phyloP scores from a whole-genome alignment of 30 jellyfish, hydroid and myxozoan species.

The Aurelia coerulea region DNA sequence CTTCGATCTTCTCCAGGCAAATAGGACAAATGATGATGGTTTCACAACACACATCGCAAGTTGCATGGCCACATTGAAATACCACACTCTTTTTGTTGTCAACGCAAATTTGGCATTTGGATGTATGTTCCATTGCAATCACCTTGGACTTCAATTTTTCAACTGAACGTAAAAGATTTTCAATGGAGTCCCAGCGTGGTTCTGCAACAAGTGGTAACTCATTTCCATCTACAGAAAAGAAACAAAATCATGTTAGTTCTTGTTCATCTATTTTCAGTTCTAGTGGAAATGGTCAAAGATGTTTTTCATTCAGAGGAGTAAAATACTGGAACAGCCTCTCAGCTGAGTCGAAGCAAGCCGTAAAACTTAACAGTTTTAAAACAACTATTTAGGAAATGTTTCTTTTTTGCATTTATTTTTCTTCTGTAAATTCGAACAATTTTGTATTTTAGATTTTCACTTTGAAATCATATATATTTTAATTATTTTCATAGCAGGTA shows the following conservation, averaged over 20 bases:
- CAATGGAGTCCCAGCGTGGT: neutral
- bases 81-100: conserved; percentile 45
- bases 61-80: conserved; percentile 75
- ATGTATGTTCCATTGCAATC: conserved; percentile 6
- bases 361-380: too few relatives aligned
- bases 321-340: too few relatives aligned
- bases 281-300: too few relatives aligned
- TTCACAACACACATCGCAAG: conserved; percentile 75
- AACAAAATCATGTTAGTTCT: neutral
- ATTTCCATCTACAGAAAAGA: neutral
- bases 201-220: neutral
- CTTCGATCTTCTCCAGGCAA: conserved; percentile 62
- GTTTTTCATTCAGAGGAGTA: too few relatives aligned
- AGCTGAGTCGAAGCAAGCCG: too few relatives aligned
- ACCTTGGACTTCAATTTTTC: conserved; percentile 17
- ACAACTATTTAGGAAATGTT: too few relatives aligned
- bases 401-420: too few relatives aligned
- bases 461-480: too few relatives aligned
- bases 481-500: too few relatives aligned
- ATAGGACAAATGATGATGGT: conserved; percentile 62
- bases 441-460: too few relatives aligned
- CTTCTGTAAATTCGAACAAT: too few relatives aligned
- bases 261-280: neutral
- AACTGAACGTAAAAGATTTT: conserved; percentile 1
- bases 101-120: conserved; percentile 59